Evolutionary conservation across 2,113 vertebrate genomes (phyloP), one percentile per base, ranked within the genome.

Genomic region (Phalacrocorax pelagicus): DNA sequence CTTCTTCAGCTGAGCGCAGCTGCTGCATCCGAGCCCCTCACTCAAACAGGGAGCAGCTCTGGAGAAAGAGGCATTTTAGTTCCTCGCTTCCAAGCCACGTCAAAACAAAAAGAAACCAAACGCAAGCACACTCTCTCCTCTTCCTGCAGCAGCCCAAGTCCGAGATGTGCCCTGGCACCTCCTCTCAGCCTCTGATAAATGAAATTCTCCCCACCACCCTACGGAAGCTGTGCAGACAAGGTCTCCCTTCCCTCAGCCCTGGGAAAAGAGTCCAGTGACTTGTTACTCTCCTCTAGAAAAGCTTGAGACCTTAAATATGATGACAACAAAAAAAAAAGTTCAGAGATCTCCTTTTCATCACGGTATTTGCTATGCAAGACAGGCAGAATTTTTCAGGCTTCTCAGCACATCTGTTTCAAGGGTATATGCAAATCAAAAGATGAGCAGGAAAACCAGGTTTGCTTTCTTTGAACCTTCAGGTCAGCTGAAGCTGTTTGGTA

Each of bases 381-480:
- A 75, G 51, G 85, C 79, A 84, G 83, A 62, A 93, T 79, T 95
- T 81, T 94, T 85, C 92, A 70, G 83, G 69, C 81, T 95, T 63
- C 67, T 82, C 14, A 69, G 52, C 44, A n/a, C 22, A 20, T 83
- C 90, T 51, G 40, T 85, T 84, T 92, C 82, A 38, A 58, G 91
- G 69, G 65, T 3, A 92, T 54, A 78, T 23, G 87, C 46, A 81
- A 96, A 94, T 18, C 52, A 77, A 91, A 65, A 91, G 95, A 70
- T 2, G 46, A 52, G 44, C 51, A 57, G 57, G 83, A 81, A 84
- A 87, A 73, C 55, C 46, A 61, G 66, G 30, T 90, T 92, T 57
- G 34, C 96, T 96, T 97, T 86, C 95, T 79, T 52, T 30, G 74
- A 95, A 96, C 84, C 97, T 96, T 23, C 63, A 58, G 83, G 92